Base-by-base conservation (phyloP, 2,113 vertebrate genomes). In the Notothenia coriiceps region DNA sequence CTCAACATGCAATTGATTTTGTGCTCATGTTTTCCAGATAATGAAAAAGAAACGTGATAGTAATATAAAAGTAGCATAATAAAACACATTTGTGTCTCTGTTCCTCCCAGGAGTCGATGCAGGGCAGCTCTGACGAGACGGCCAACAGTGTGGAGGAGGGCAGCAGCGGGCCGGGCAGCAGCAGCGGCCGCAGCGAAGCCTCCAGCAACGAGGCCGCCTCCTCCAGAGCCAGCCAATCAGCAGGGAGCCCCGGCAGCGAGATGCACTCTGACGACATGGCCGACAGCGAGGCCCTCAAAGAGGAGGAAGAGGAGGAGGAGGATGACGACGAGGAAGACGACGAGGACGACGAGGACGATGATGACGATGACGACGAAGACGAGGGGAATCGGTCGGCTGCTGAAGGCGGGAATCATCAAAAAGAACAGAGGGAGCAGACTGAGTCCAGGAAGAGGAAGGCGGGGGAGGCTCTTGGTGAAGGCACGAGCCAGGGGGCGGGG, bases 101-200 rank as follows among this genome's bases (percentile, higher is more conserved):
- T 52, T 0, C 86, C 88, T 7, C 52, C 9, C 72, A 99, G 98
- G 98, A 99, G 89, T 99, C 98, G 46, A 97, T 99, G 97, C 98
- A 99, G 90, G 98, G 98, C 88, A 99, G 98, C 94, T 99, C 98
- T 0, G 98, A 99, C 12, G 98, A 99, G 93, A 99, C 98, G 35
- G 98, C 97, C 11, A 99, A 99, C 91, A 99, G 98, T 12, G 98
- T 97, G n/a, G 98, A 99, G 92, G 98, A 99, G 79, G 98, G 97
- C 89, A 99, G 97, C 90, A 99, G 97, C 6, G 97, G 97, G n/a
- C 97, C 97, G 18, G 97, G 97, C 29, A 98, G 98, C 89, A 99
- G 97, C 92, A 98, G 98, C 49, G 98, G 97, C 0, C 97, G 94
- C 80, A 99, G 98, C 40, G 98, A 99, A 35, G 98, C 96, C 52